Percentiles rank a stretch among this genome's conserved stretches.
Evolutionary conservation across 2,113 vertebrate genomes (phyloP).

Genomic region (Bubo blakistoni): DNA sequence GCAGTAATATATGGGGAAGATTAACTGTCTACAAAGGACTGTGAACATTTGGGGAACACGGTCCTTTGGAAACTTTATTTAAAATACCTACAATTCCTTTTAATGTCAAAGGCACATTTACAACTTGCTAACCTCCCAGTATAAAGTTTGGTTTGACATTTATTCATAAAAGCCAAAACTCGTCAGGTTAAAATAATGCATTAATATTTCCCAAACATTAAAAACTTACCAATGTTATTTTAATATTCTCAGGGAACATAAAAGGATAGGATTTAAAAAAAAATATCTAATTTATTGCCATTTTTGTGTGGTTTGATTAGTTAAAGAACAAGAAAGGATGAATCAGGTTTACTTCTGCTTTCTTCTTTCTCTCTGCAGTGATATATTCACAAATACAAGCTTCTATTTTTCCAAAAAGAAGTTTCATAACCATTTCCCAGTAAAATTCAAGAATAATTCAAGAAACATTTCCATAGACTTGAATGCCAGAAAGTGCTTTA

Average conservation of each 20-base stretch:
- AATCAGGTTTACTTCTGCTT: neutral
- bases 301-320: neutral
- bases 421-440: neutral
- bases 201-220: neutral
- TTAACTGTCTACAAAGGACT: neutral
- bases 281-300: neutral
- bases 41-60: neutral
- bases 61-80: neutral
- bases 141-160: neutral
- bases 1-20: neutral
- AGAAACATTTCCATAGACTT: neutral
- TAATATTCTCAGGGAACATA: neutral
- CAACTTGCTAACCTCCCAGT: neutral
- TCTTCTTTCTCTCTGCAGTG: neutral
- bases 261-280: neutral
- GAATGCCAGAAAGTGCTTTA: neutral
- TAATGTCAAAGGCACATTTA: conserved; percentile 1
- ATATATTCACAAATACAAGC: neutral
- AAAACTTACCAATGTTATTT: neutral
- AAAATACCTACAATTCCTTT: neutral
- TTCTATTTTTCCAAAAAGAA: neutral
- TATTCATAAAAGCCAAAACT: neutral
- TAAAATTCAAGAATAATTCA: neutral
- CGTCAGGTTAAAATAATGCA: conserved; percentile 8
- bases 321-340: neutral